Base-by-base conservation (phyloP, 1,140 invertebrate species). In the Tribolium madens region DNA sequence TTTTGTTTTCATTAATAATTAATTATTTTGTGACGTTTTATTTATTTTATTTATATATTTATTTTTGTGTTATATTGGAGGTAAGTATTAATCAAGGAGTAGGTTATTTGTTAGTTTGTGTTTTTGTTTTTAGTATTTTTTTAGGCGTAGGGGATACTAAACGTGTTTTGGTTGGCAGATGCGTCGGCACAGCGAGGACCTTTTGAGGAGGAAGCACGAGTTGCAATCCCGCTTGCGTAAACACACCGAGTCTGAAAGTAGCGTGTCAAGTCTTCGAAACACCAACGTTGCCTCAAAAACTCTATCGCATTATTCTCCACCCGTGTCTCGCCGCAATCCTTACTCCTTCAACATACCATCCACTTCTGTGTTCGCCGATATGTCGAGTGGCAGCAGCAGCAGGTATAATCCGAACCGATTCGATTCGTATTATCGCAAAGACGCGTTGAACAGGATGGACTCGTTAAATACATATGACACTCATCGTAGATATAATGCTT, bases 211-310 rank as follows among this genome's bases (percentile, higher is more conserved):
- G 57, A 85, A 87, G 75, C 84, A 84, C 76, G 84, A 86, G 26
- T 79, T 89, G 21, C 88, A 89, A 17, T 87, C 88, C 13, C 86
- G 88, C 17, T 81, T 77, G 12, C 86, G 89, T 14, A 84, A 86
- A 60, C 84, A 82, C 52, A 81, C 68, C 33, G 84, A 81, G 72
- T 84, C 80, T 6, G 83, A 80, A 73, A 85, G 76, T 79, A 85
- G 77, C 76, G 76, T 81, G 14, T 47, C 60, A 69, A 78, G 78
- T 78, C 78, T 78, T 52, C 80, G 80, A 79, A 79, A 79, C 47
- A 79, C 78, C 74, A 78, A 79, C 71, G 68, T 79, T 80, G 73
- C 82, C 75, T 79, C 79, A 53, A 84, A 81, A 80, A 72, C 76
- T 13, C 78, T 81, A 14, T 81, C 82, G 31, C 82, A 84, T 76